A percentile compares a stretch with the other conserved stretches of the same genome.
Conservation (phyloP, 2,797 vertebrate genomes). For the Phrynocephalus forsythii region DNA sequence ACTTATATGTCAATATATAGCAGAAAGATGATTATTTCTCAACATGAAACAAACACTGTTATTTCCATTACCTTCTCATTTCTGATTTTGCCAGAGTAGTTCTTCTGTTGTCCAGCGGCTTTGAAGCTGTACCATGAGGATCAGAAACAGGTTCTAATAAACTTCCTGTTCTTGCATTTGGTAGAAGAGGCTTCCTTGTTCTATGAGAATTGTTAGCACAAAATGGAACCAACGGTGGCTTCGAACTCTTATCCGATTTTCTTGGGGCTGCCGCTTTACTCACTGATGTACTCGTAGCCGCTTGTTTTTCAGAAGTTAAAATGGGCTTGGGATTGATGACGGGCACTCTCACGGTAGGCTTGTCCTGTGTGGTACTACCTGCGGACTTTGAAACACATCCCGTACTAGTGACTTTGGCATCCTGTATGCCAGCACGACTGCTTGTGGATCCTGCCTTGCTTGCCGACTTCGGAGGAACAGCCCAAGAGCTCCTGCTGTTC, state of each 20-base stretch:
- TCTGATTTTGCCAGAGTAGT: slow-evolving; percentile 74
- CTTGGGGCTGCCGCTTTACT: slow-evolving; percentile 49
- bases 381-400: slow-evolving; percentile 38
- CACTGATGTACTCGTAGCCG: slow-evolving; percentile 15
- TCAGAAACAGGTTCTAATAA: slow-evolving; percentile 31
- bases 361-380: slow-evolving; percentile 36
- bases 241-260: slow-evolving; percentile 21
- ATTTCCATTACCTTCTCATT: slow-evolving; percentile 82
- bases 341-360: slow-evolving; percentile 50
- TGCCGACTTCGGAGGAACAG: slow-evolving; percentile 45
- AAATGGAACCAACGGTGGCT: not conserved
- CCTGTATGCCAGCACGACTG: slow-evolving; percentile 21
- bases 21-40: not conserved
- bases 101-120: slow-evolving; percentile 55
- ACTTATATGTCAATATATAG: not conserved
- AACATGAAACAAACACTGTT: not conserved
- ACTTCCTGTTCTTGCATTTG: slow-evolving; percentile 33
- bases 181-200: slow-evolving; percentile 46
- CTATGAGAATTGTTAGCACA: slow-evolving; percentile 21
- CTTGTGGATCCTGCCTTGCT: not conserved
- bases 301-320: slow-evolving; percentile 45
- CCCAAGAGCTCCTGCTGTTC: slow-evolving; percentile 44
- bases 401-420: not conserved
- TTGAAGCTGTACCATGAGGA: slow-evolving; percentile 45
- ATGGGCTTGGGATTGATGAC: slow-evolving; percentile 12